These are phyloP conservation scores for Heliconius nattereri DNA, from an alignment of 1,140 invertebrate species.

Conservation along the genomic window DNA sequence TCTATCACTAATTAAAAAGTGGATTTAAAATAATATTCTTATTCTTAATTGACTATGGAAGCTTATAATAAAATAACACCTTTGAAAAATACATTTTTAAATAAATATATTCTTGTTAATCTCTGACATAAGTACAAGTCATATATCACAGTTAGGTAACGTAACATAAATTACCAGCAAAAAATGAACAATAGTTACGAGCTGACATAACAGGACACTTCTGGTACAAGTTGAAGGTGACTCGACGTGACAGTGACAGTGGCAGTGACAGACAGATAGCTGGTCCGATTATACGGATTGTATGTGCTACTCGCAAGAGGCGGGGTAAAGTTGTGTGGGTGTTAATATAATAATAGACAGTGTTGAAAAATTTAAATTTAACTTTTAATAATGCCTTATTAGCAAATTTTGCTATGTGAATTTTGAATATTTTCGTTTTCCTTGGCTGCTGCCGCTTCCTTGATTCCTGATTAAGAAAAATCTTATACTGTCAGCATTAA, in stretches of 20 bases:
- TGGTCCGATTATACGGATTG: neutral
- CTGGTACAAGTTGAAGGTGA: slow-evolving; percentile 14
- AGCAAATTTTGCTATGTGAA: neutral
- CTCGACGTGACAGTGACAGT: slow-evolving; percentile 4
- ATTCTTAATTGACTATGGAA: too few relatives aligned
- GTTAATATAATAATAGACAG: slow-evolving; percentile 7
- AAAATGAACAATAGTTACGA: neutral
- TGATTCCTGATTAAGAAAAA: neutral
- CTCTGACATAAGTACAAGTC: neutral
- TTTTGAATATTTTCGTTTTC: neutral
- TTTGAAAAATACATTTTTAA: too few relatives aligned
- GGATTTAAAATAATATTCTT: too few relatives aligned
- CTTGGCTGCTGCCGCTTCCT: neutral
- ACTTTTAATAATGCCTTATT: too few relatives aligned
- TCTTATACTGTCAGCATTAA: neutral
- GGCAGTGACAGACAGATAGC: slow-evolving; percentile 8
- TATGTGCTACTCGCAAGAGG: neutral
- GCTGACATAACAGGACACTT: slow-evolving; percentile 12
- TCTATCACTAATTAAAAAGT: too few relatives aligned
- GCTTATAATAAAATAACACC: too few relatives aligned
- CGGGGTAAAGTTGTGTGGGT: neutral
- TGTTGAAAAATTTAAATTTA: neutral
- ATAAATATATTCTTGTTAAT: too few relatives aligned
- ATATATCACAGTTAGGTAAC: neutral
- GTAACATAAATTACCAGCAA: neutral